Evolutionary conservation across 2,113 vertebrate genomes (phyloP), one percentile per base, ranked within the genome.

Genomic region (Onychorhynchus coronatus): DNA sequence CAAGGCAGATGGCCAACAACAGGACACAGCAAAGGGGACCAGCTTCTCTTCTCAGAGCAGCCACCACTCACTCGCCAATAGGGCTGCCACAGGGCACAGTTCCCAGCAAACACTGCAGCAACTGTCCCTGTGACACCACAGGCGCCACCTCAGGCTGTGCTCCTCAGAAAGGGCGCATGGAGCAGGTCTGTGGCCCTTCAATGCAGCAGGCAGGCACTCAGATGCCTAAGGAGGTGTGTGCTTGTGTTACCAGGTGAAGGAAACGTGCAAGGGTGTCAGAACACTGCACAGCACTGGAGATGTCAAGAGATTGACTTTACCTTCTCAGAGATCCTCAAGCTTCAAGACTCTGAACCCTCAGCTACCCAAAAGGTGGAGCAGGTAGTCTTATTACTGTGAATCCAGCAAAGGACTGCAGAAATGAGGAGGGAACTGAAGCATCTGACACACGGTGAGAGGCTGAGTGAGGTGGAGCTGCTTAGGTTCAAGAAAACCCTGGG

Each of bases 221-320:
- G 44, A 33, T 1, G 3, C 13, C 53, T 61, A 55, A 66, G 30
- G 49, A 37, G 31, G 25, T 6, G 9, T 8, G 35, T 22, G 39
- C 63, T 72, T 31, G 20, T 13, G 8, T 30, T 35, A 53, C 65
- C 55, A 61, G 14, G 24, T 2, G 11, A 88, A 44, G 31, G 35
- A 41, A 70, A 22, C 0, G 8, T 20, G 31, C 41, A 27, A 87
- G 20, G 24, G 22, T 21, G 14, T 20, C 66, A 79, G n/a, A 47
- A 65, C 39, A 14, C 28, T 8, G 19, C 42, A n/a, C 0, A 0
- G 42, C 41, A 41, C 19, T 1, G 3, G 16, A 47, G 25, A 8
- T 2, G 8, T 12, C 19, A 49, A 55, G 4, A 23, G 27, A 79
- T 5, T 44, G 14, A 31, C 37, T 71, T 71, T 2, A 35, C 27